Base-by-base conservation (phyloP, 1,140 invertebrate species). In the Steinernema feltiae region DNA sequence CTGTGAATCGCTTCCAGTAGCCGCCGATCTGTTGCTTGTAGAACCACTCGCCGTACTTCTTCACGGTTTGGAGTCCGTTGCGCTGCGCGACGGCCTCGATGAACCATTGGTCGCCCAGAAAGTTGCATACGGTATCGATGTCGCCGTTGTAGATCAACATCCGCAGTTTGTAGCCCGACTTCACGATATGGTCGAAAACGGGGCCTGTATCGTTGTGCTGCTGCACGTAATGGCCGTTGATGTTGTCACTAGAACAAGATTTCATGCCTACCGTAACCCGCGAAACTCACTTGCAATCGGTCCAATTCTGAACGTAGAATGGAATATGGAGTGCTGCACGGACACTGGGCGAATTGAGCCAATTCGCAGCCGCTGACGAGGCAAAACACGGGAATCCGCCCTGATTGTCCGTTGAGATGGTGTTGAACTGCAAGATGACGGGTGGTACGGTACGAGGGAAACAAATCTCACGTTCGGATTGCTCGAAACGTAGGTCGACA, bases 121-220 rank as follows among this genome's bases (percentile, higher is more conserved):
- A 89, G 77, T 88, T 89, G 79, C 89, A 89, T 0, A 86, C 87
- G 88, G 88, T 88, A 77, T 89, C 89, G 18, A 88, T 83, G 82
- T 90, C 89, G 3, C 89, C 89, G 81, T 89, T 89, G 81, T 89
- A 89, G 15, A 89, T 82, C 29, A 89, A 35, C 3, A 86, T 69
- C 2, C 41, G 63, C 53, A 78, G 72, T 0, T 31, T 1, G 27
- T 32, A 21, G 12, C 70, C 70, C 12, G 70, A 71, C 7, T 3
- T 27, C 7, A 71, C 30, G 15, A 71, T 71, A n/a, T 71, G 32
- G 46, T 71, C 70, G 70, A 71, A 71, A 24, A 71, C 32, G 32
- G 12, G 7, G 32, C 32, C 46, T 7, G 70, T 71, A 27, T 71
- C 70, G 46, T 71, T 71, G 70, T 71, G 29, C 29, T 53, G 32